Conservation (phyloP, 2,797 vertebrate genomes). For the Sitta carolinensis region DNA sequence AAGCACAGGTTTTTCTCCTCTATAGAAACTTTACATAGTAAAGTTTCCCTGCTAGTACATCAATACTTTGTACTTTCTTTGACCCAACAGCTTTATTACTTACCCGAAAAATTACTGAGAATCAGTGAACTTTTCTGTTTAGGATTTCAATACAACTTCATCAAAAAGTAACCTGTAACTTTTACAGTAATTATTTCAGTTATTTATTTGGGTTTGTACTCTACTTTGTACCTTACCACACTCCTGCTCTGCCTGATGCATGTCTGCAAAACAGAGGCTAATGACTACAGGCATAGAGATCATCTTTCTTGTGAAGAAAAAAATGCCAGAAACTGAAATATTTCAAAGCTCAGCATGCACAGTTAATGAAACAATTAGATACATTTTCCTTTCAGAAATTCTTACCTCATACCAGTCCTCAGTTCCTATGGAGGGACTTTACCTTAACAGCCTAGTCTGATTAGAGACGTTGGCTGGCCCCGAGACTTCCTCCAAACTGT, state of each 20-base stretch:
- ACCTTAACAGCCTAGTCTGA: accelerated
- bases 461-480: no score
- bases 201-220: not conserved
- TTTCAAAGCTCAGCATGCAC: not conserved
- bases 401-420: not conserved
- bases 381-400: not conserved
- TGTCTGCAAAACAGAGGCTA: not conserved
- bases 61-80: not conserved
- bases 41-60: not conserved
- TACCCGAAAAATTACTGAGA: not conserved
- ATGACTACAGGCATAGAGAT: not conserved
- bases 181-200: not conserved
- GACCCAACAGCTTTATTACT: not conserved
- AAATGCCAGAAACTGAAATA: not conserved
- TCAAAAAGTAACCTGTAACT: not conserved
- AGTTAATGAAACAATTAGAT: not conserved
- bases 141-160: not conserved
- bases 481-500: not conserved
- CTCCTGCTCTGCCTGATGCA: not conserved
- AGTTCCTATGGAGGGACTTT: not conserved
- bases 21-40: not conserved
- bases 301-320: not conserved
- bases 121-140: not conserved
- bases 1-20: not conserved
- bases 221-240: not conserved